phyloP scores from a whole-genome alignment of 2,888 invertebrate species.

The Galeopsomyia nigrocyanea region DNA sequence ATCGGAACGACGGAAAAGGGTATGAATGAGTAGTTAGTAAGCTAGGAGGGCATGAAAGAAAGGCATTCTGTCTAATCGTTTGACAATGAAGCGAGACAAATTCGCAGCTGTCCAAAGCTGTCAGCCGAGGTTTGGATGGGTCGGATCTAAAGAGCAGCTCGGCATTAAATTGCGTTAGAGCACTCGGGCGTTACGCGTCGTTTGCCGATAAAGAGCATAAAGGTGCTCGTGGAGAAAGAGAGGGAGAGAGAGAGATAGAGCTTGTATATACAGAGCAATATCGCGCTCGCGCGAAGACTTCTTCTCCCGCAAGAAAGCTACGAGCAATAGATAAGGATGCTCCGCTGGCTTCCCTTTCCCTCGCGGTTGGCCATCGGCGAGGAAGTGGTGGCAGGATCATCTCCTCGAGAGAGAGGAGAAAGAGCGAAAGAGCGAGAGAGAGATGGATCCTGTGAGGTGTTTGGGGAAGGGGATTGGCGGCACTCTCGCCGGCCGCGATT shows the following conservation, averaged over 20 bases:
- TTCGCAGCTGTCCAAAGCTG: no score
- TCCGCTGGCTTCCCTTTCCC: neutral
- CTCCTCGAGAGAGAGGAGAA: neutral
- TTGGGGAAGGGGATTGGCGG: slow-evolving; percentile 57
- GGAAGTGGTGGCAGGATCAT: slow-evolving; percentile 18
- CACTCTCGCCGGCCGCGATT: slow-evolving; percentile 55
- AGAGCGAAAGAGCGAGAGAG: slow-evolving; percentile 17
- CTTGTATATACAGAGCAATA: slow-evolving; percentile 2
- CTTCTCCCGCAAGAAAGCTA: no score
- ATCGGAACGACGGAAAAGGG: no score
- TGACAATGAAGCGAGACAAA: no score
- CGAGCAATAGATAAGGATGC: slow-evolving; percentile 12
- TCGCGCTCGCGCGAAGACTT: neutral
- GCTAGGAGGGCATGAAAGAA: no score
- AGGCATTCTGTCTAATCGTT: no score
- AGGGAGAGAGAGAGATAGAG: no score
- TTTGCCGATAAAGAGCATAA: slow-evolving; percentile 17
- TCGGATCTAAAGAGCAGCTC: neutral
- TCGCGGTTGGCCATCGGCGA: neutral
- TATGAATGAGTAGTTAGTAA: no score
- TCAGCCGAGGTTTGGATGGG: no score
- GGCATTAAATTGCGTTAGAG: slow-evolving; percentile 19
- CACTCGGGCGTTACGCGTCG: slow-evolving; percentile 30
- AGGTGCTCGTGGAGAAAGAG: neutral
- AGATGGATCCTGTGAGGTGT: neutral